phyloP scores from a whole-genome alignment of 1,140 invertebrate genomes.

The Cylas formicarius region DNA sequence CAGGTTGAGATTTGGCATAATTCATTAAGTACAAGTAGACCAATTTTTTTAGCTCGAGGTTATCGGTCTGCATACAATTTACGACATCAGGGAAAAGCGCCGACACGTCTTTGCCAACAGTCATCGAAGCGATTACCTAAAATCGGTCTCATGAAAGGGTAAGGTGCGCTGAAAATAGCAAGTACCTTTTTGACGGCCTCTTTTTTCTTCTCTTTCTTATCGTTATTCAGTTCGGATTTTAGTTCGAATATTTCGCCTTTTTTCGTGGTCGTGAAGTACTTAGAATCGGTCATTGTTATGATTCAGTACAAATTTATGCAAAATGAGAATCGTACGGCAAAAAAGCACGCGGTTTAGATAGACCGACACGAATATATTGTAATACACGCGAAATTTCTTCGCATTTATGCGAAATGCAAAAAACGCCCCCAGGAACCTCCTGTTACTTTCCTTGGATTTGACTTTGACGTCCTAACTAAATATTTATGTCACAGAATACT shows the following conservation, averaged over 20 bases:
- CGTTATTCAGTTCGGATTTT: conserved; percentile 98
- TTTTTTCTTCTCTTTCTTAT: conserved; percentile 99
- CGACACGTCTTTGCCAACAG: conserved; percentile 94
- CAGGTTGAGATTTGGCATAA: conserved; percentile 99
- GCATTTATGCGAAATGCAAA: too few relatives aligned
- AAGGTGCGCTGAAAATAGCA: too few relatives aligned
- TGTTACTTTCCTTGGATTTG: too few relatives aligned
- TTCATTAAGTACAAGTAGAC: conserved; percentile 99
- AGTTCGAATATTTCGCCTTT: conserved; percentile 99
- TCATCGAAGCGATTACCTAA: conserved; percentile 99
- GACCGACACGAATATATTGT: too few relatives aligned
- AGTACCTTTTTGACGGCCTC: conserved; percentile 97
- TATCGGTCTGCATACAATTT: conserved; percentile 99
- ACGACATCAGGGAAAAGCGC: conserved; percentile 98
- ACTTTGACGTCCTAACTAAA: too few relatives aligned
- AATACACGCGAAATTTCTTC: too few relatives aligned
- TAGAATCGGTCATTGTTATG: conserved; percentile 98
- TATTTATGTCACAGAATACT: too few relatives aligned
- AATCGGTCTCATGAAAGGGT: conserved; percentile 6
- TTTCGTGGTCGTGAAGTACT: conserved; percentile 99
- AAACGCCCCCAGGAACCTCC: too few relatives aligned
- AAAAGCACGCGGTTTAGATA: too few relatives aligned
- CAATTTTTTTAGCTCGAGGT: conserved; percentile 97
- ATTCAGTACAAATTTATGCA: too few relatives aligned
- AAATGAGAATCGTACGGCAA: too few relatives aligned